A percentile compares a stretch with the other conserved stretches of the same genome.
Evolutionary conservation across 2,888 invertebrate genomes (phyloP).

Genomic region (Falcaria lacertinaria): DNA sequence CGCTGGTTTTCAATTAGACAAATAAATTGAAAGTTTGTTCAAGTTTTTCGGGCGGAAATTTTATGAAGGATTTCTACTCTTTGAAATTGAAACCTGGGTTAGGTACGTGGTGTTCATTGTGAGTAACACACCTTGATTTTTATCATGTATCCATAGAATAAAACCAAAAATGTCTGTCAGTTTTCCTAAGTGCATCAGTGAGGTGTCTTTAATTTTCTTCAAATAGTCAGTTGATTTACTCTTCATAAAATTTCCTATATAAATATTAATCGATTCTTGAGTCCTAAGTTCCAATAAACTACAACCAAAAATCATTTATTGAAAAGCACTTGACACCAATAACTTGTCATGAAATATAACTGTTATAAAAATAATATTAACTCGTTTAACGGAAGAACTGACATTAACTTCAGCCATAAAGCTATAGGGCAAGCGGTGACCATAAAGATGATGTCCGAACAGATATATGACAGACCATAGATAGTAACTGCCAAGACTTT

Average conservation of each 20-base stretch:
- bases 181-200: no score
- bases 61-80: background rate
- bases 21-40: background rate
- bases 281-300: no score
- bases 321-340: background rate
- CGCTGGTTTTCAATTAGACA: background rate
- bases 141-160: no score
- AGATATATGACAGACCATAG: constrained; percentile 3
- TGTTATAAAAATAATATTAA: background rate
- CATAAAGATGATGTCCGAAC: constrained; percentile 10
- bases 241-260: no score
- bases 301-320: background rate
- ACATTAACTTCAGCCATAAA: constrained; percentile 5
- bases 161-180: no score
- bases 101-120: no score
- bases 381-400: background rate
- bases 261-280: no score
- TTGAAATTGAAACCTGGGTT: background rate
- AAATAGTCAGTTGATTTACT: no score
- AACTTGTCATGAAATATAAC: background rate
- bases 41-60: background rate
- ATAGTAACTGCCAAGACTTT: background rate
- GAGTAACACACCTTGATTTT: no score
- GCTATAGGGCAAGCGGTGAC: constrained; percentile 4
- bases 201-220: no score